These are phyloP conservation scores for Philaenus spumarius DNA, from an alignment of 1,140 invertebrate genomes.

Conservation along the genomic window DNA sequence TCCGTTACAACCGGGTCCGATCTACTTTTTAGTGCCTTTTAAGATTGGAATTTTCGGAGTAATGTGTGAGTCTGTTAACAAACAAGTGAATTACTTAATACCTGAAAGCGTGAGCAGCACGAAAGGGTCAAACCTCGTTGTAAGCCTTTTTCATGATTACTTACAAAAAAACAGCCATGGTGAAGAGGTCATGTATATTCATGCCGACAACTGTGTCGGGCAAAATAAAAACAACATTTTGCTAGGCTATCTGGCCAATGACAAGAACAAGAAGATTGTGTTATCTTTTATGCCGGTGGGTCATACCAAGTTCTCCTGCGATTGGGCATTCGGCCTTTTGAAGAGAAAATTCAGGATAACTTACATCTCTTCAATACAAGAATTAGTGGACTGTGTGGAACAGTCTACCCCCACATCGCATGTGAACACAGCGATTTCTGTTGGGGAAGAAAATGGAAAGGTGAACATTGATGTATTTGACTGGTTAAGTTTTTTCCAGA, in stretches of 20 bases:
- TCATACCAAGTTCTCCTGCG: no score
- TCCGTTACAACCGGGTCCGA: no score
- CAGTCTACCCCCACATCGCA: conserved; percentile 13
- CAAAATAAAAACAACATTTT: conserved; percentile 21
- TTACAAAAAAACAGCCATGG: conserved; percentile 1
- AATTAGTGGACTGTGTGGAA: conserved; percentile 8
- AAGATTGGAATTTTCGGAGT: no score
- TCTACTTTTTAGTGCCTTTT: no score
- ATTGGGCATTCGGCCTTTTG: no score
- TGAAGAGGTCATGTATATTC: background rate
- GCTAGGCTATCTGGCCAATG: background rate
- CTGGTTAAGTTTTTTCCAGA: conserved; percentile 7
- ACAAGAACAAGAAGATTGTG: background rate
- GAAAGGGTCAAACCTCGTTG: conserved; percentile 15
- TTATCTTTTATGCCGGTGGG: background rate
- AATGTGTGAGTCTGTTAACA: no score
- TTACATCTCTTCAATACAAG: conserved; percentile 14
- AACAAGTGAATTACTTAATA: conserved; percentile 14
- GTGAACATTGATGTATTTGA: conserved; percentile 11
- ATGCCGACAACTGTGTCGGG: no score
- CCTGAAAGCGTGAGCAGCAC: background rate
- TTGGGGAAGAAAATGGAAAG: conserved; percentile 10
- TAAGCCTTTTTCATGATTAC: conserved; percentile 16
- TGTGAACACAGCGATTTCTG: conserved; percentile 7
- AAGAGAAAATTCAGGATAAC: conserved; percentile 4